phyloP scores from a whole-genome alignment of 2,888 invertebrate genomes.

The Drosophila vallismaia region DNA sequence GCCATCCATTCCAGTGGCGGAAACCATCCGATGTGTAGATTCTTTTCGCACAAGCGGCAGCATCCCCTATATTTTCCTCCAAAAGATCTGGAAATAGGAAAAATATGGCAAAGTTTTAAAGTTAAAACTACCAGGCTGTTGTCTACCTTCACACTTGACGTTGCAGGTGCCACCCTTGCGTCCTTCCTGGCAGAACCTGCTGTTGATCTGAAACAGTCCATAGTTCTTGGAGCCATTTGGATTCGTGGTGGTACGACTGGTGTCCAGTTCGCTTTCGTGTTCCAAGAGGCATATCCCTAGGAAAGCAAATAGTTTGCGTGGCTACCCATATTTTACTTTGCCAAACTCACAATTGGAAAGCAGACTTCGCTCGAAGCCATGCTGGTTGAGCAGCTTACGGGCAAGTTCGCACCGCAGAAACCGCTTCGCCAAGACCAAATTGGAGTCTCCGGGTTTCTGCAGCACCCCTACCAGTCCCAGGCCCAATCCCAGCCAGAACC shows the following conservation, averaged over 20 bases:
- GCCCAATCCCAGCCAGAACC: slow-evolving; percentile 24
- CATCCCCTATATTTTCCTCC: slow-evolving; percentile 87
- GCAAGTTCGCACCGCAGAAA: slow-evolving; percentile 80
- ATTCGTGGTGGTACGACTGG: slow-evolving; percentile 86
- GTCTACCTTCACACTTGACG: slow-evolving; percentile 88
- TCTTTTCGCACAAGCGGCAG: slow-evolving; percentile 87
- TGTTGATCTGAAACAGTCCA: slow-evolving; percentile 89
- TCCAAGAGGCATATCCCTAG: slow-evolving; percentile 84
- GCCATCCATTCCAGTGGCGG: slow-evolving; percentile 81
- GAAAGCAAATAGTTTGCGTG: not conserved
- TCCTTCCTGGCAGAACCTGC: slow-evolving; percentile 86
- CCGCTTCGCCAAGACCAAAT: slow-evolving; percentile 51
- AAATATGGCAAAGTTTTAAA: not conserved
- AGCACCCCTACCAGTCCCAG: slow-evolving; percentile 7
- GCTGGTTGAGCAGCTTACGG: slow-evolving; percentile 72
- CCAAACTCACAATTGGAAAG: slow-evolving; percentile 77
- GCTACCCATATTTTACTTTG: not conserved
- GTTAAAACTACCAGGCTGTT: not conserved
- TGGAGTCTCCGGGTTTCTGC: not conserved
- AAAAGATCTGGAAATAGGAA: slow-evolving; percentile 86
- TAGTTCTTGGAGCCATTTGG: slow-evolving; percentile 86
- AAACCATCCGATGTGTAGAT: slow-evolving; percentile 87
- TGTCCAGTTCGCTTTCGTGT: slow-evolving; percentile 87
- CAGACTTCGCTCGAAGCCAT: slow-evolving; percentile 76
- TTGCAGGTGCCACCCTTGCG: slow-evolving; percentile 87